Percentiles rank a stretch among this genome's conserved stretches.
These are phyloP conservation scores for Fundulus diaphanus DNA, from an alignment of 2,797 vertebrate genomes.

Conservation along the genomic window DNA sequence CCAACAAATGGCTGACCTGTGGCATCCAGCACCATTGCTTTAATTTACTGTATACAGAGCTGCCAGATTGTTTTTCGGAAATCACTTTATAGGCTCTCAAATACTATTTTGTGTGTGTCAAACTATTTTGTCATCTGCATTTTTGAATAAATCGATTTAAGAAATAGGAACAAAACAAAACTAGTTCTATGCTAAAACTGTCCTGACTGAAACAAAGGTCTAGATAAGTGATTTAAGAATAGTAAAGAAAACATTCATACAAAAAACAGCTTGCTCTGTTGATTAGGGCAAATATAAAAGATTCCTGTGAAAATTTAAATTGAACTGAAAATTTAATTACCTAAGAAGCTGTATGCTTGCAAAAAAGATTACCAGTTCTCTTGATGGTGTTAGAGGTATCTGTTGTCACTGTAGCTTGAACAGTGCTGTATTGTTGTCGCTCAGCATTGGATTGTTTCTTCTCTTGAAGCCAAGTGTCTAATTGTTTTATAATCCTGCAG, in stretches of 20 bases:
- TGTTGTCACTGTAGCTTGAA: background rate
- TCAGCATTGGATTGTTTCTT: too few species aligned
- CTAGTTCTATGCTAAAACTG: background rate
- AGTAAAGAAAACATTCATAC: background rate
- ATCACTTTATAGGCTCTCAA: background rate
- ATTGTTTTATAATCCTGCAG: too few species aligned
- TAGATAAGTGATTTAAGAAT: background rate
- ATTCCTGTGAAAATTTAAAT: too few species aligned
- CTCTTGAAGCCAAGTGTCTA: too few species aligned
- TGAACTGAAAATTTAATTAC: too few species aligned
- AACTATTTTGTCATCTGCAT: background rate
- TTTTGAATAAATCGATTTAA: background rate
- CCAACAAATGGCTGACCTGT: background rate
- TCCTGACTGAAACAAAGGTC: background rate
- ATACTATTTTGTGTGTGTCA: background rate
- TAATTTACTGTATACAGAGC: background rate
- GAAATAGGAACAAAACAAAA: background rate
- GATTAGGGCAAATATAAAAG: background rate
- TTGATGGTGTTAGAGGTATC: background rate
- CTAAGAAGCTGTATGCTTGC: background rate
- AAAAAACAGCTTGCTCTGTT: background rate
- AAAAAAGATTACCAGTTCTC: background rate
- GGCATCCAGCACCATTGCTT: background rate
- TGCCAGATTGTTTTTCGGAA: background rate
- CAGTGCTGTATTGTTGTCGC: background rate